Evolutionary conservation across 2,797 vertebrate genomes (phyloP).

Genomic region (Sebastes baramenuke): DNA sequence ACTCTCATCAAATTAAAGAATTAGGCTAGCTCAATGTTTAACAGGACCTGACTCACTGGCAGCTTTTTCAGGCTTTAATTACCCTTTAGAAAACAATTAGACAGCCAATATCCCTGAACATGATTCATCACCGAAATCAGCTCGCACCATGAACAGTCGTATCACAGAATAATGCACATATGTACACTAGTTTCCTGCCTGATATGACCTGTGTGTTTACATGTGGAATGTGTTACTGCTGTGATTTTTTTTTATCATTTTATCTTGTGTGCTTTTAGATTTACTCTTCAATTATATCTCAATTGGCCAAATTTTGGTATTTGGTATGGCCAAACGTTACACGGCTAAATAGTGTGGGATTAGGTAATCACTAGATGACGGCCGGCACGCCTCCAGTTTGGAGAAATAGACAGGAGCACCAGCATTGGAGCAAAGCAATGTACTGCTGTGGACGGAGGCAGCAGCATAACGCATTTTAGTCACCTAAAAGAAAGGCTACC

Average conservation of each 20-base stretch:
- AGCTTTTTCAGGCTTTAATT: neutral
- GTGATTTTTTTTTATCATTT: no score
- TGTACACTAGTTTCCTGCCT: neutral
- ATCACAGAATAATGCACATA: neutral
- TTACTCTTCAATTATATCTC: neutral
- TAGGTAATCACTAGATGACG: neutral
- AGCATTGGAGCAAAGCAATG: neutral
- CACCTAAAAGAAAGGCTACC: neutral
- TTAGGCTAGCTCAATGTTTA: neutral
- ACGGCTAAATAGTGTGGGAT: neutral
- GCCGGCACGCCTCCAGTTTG: neutral
- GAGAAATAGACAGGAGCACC: neutral
- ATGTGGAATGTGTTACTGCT: neutral
- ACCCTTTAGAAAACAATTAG: neutral
- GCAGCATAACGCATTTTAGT: neutral
- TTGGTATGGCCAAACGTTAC: neutral
- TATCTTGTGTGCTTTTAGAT: neutral
- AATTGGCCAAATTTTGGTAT: neutral
- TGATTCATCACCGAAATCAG: neutral
- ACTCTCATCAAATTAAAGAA: neutral
- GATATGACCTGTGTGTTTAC: neutral
- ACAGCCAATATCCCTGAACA: fast-evolving
- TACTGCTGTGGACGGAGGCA: neutral
- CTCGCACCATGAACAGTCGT: neutral
- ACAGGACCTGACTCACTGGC: neutral